These are phyloP conservation scores for Tanypteryx hageni DNA, from an alignment of 2,888 invertebrate species.

Conservation along the genomic window DNA sequence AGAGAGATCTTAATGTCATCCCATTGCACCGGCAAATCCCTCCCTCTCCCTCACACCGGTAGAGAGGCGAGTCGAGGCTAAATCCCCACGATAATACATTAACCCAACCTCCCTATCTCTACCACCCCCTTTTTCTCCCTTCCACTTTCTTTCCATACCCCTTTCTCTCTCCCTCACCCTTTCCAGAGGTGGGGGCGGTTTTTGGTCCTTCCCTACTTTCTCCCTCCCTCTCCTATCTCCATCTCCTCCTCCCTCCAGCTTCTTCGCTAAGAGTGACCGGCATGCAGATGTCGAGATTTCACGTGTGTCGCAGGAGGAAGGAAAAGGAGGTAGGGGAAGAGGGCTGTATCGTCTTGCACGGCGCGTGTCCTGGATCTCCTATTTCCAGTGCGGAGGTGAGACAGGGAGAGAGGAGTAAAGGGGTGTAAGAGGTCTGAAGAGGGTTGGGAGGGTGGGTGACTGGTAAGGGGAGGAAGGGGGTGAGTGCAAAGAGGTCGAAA, in stretches of 20 bases:
- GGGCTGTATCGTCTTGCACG: conserved; percentile 36
- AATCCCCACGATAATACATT: no score
- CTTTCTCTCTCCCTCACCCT: not conserved
- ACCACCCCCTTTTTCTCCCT: not conserved
- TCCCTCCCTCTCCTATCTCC: not conserved
- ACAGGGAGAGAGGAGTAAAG: not conserved
- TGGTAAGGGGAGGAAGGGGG: not conserved
- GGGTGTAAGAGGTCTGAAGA: not conserved
- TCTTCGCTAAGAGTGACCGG: conserved; percentile 28
- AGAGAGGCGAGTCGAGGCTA: no score
- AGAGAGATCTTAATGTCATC: not conserved
- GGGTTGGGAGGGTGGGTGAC: not conserved
- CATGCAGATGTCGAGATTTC: conserved; percentile 51
- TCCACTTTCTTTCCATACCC: not conserved
- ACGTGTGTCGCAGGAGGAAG: conserved; percentile 31
- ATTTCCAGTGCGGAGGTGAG: conserved; percentile 35
- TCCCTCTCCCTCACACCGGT: no score
- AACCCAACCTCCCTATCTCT: not conserved
- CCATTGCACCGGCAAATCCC: not conserved
- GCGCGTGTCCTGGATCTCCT: conserved; percentile 49
- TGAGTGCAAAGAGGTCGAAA: not conserved
- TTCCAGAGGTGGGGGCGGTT: not conserved
- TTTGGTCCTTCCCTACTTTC: not conserved
- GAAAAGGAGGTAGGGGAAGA: not conserved
- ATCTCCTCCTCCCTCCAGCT: not conserved